Percentiles rank a stretch among this genome's conserved stretches.
Evolutionary conservation across 2,797 vertebrate genomes (phyloP).

Genomic region (Lophius americanus): DNA sequence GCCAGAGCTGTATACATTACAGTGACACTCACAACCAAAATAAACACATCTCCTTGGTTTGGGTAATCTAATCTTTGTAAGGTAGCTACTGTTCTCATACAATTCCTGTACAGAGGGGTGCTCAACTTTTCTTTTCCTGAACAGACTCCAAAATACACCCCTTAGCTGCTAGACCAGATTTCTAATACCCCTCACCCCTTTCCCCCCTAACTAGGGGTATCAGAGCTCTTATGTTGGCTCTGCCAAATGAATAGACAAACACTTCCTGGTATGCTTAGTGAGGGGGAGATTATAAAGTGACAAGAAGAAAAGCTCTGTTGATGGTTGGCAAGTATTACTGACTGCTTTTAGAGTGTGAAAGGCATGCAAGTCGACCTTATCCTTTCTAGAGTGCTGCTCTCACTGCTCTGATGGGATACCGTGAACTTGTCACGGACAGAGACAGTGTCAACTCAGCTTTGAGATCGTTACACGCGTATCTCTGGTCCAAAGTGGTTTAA

Average conservation of each 20-base stretch:
- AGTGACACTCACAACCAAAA: constrained; percentile 69
- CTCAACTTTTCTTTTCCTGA: constrained; percentile 82
- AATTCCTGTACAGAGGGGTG: constrained; percentile 69
- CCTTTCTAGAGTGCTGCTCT: constrained; percentile 41
- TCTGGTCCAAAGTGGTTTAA: constrained; percentile 25
- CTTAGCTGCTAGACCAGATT: constrained; percentile 56
- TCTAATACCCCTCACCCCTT: constrained; percentile 40
- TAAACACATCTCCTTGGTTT: constrained; percentile 67
- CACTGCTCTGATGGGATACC: constrained; percentile 58
- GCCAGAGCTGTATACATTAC: constrained; percentile 64
- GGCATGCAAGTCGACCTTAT: constrained; percentile 44
- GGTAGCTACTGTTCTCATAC: constrained; percentile 77
- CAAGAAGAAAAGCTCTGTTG: constrained; percentile 62
- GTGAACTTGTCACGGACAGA: constrained; percentile 60
- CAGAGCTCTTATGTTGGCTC: constrained; percentile 68
- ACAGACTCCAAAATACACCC: constrained; percentile 79
- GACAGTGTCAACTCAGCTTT: constrained; percentile 50
- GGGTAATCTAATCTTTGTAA: constrained; percentile 72
- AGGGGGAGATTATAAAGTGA: constrained; percentile 50
- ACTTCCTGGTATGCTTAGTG: constrained; percentile 66
- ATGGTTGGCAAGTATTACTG: constrained; percentile 67
- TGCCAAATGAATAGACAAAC: constrained; percentile 70
- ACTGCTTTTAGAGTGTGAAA: constrained; percentile 52
- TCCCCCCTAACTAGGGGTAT: constrained; percentile 62
- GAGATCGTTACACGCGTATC: constrained; percentile 52